Evolutionary conservation across 2,113 vertebrate genomes (phyloP).

Genomic region (Forbesichthys agassizii): DNA sequence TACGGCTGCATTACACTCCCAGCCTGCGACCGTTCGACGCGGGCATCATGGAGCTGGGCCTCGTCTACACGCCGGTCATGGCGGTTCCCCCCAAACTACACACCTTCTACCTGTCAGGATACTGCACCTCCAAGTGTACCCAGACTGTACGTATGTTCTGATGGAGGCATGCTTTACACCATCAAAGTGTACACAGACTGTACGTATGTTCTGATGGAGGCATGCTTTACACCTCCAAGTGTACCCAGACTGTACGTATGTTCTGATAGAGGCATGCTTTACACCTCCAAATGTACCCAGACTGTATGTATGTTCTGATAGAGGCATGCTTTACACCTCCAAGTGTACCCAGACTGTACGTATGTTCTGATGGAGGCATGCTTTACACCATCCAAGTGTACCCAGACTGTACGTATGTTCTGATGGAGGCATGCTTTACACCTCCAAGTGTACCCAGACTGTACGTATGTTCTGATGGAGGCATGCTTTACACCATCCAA

Average conservation of each 20-base stretch:
- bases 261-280: not conserved
- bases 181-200: slow-evolving; percentile 52
- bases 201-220: slow-evolving; percentile 62
- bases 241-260: slow-evolving; percentile 84
- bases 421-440: slow-evolving; percentile 40
- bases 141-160: slow-evolving; percentile 75
- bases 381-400: slow-evolving; percentile 79
- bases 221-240: slow-evolving; percentile 67
- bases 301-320: slow-evolving; percentile 72
- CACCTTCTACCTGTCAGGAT: slow-evolving; percentile 82
- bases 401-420: slow-evolving; percentile 78
- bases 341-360: slow-evolving; percentile 88
- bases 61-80: slow-evolving; percentile 93
- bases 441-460: slow-evolving; percentile 84
- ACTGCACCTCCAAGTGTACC: slow-evolving; percentile 92
- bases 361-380: not conserved
- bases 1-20: slow-evolving; percentile 86
- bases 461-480: slow-evolving; percentile 70
- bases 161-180: not conserved
- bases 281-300: slow-evolving; percentile 82
- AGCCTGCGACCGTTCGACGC: slow-evolving; percentile 80
- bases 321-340: slow-evolving; percentile 26
- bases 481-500: not conserved
- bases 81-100: slow-evolving; percentile 86
- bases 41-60: slow-evolving; percentile 94